Conservation (phyloP, 92 coral and sea anemone species). For the Zoanthus sociatus region DNA sequence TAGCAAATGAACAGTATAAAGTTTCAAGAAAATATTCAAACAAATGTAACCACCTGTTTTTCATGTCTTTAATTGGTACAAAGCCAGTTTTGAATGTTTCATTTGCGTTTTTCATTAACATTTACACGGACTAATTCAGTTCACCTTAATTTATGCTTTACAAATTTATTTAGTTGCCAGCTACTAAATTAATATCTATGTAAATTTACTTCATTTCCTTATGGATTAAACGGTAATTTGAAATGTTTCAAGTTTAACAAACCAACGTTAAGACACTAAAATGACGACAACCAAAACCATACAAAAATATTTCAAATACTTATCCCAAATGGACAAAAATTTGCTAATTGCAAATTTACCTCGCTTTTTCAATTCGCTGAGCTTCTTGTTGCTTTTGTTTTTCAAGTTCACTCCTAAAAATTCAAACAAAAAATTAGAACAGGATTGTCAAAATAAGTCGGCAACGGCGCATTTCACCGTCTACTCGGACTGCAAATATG, state of each 20-base stretch:
- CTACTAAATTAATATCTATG: neutral
- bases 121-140: neutral
- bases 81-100: neutral
- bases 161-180: neutral
- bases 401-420: constrained; percentile 83
- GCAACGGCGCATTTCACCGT: no score
- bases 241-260: no score
- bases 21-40: neutral
- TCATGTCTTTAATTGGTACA: neutral
- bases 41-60: neutral
- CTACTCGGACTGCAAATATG: no score
- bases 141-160: neutral
- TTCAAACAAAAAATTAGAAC: neutral
- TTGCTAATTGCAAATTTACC: constrained; percentile 53
- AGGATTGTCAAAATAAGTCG: no score
- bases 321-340: neutral
- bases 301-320: neutral
- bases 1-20: neutral
- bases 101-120: neutral
- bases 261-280: no score
- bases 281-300: no score
- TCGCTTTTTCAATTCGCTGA: constrained; percentile 87
- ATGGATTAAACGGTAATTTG: no score
- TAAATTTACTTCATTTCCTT: neutral
- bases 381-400: constrained; percentile 94